These are phyloP conservation scores for Todiramphus chloris DNA, from an alignment of 2,113 vertebrate genomes.

Conservation along the genomic window DNA sequence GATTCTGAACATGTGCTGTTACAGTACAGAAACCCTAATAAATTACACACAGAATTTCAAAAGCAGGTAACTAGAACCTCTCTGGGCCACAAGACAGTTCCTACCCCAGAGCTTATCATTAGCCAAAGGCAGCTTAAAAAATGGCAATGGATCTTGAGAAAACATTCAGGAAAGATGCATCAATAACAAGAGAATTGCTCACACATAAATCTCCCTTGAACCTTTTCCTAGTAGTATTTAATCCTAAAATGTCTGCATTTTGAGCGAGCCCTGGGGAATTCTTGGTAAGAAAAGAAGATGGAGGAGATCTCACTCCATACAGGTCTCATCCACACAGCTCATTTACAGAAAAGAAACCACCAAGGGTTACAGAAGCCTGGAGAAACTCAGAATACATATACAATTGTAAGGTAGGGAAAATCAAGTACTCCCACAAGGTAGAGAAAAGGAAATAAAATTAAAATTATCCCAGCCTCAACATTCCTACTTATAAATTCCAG, in stretches of 20 bases:
- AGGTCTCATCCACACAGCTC: neutral
- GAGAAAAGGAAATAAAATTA: neutral
- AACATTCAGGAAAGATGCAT: neutral
- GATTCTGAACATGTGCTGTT: neutral
- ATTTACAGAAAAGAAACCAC: neutral
- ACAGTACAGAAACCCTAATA: neutral
- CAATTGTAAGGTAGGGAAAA: neutral
- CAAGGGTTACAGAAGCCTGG: neutral
- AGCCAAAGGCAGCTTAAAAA: neutral
- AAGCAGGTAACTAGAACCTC: neutral
- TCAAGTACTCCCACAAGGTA: neutral
- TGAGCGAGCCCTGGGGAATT: neutral
- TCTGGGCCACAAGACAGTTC: neutral
- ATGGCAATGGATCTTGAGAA: neutral
- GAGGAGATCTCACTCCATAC: neutral
- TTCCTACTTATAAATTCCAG: neutral
- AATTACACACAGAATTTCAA: neutral
- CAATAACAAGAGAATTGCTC: neutral
- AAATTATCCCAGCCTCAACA: neutral
- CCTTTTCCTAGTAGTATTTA: neutral
- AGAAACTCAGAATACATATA: neutral
- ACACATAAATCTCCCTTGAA: neutral
- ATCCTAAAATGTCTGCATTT: neutral
- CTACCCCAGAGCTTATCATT: neutral
- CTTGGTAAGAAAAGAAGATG: neutral